A percentile compares a stretch with the other conserved stretches of the same genome.
Conservation (phyloP, 2,797 vertebrate genomes). For the Chloroceryle inda region DNA sequence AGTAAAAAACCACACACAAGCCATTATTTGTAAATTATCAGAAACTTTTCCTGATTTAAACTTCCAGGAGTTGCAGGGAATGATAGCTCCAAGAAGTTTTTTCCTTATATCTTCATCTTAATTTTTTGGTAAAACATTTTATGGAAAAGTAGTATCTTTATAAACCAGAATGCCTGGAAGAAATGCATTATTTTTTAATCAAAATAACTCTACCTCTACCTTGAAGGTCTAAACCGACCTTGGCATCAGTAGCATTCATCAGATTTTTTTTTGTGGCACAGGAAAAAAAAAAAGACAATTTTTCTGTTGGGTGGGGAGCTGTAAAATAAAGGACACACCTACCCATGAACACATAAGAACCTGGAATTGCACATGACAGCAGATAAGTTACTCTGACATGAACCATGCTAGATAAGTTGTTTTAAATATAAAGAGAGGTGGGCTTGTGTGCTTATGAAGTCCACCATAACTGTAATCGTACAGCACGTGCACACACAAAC, state of each 20-base stretch:
- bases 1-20: not conserved
- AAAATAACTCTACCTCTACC: not conserved
- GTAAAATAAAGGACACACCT: not conserved
- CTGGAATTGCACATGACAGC: not conserved
- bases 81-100: not conserved
- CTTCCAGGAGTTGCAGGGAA: not conserved
- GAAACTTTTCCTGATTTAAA: not conserved
- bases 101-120: not conserved
- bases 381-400: not conserved
- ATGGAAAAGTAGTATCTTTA: not conserved
- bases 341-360: not conserved
- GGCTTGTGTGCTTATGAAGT: not conserved
- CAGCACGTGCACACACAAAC: not conserved
- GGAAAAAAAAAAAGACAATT: not conserved
- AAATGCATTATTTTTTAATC: not conserved
- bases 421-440: not conserved
- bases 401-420: not conserved
- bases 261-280: not conserved
- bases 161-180: not conserved
- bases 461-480: not conserved
- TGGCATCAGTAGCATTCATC: not conserved
- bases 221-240: not conserved
- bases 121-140: not conserved
- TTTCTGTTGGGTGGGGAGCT: not conserved
- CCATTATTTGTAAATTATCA: not conserved